Evolutionary conservation across 2,113 vertebrate species (phyloP).

Genomic region (Atractosteus spatula): DNA sequence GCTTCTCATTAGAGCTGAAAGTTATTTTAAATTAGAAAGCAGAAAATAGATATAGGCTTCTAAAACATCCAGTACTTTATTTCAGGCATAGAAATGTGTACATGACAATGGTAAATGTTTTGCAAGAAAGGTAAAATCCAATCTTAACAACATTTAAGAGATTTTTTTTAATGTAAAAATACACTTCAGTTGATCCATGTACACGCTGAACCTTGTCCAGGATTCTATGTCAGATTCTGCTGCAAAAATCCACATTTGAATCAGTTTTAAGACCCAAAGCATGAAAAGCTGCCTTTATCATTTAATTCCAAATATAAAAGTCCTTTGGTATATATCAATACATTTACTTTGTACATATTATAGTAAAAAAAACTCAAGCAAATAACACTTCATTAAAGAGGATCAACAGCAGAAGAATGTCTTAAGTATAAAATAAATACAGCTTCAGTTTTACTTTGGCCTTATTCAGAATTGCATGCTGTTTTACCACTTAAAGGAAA

Average conservation of each 20-base stretch:
- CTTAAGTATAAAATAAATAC: conserved; percentile 41
- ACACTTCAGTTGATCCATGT: conserved; percentile 40
- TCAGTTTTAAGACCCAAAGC: conserved; percentile 4
- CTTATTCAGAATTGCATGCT: conserved; percentile 19
- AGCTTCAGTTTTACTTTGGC: conserved; percentile 33
- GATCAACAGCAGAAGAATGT: conserved; percentile 30
- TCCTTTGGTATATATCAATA: conserved; percentile 24
- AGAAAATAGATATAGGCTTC: no score
- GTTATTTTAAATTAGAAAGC: no score
- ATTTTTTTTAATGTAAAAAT: conserved; percentile 34
- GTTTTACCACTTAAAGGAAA: not conserved
- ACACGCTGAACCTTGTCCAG: conserved; percentile 17
- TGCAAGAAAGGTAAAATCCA: not conserved
- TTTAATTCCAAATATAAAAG: conserved; percentile 30
- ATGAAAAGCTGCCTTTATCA: conserved; percentile 35
- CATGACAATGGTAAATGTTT: not conserved
- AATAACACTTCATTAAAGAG: conserved; percentile 54
- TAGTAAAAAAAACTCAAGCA: conserved; percentile 25
- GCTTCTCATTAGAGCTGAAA: no score
- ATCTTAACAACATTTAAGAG: not conserved
- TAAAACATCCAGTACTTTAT: no score
- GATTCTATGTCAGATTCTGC: conserved; percentile 17
- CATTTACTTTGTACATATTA: conserved; percentile 20
- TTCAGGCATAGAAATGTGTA: no score
- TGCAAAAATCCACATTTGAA: not conserved